Evolutionary conservation across 2,113 vertebrate species (phyloP).

Genomic region (Saccopteryx leptura): DNA sequence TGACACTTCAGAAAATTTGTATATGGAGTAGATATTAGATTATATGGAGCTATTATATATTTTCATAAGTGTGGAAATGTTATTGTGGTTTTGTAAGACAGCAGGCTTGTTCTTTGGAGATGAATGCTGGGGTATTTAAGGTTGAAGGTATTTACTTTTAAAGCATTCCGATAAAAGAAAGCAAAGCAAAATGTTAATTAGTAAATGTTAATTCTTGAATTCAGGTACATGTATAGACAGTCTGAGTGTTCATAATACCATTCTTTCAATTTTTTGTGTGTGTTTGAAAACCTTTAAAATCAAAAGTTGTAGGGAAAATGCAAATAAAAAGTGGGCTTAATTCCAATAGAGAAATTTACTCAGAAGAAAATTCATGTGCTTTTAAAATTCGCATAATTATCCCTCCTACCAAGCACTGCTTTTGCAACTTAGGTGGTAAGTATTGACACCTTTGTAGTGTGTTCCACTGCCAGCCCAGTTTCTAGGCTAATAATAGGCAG

Average conservation of each 20-base stretch:
- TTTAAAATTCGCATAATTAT: constrained; percentile 54
- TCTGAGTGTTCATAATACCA: not conserved
- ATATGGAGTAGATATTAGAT: not conserved
- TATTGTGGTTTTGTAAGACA: not conserved
- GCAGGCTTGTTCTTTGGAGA: not conserved
- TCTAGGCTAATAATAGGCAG: constrained; percentile 11
- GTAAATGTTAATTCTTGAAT: not conserved
- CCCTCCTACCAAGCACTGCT: not conserved
- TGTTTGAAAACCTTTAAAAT: constrained; percentile 16
- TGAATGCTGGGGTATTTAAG: not conserved
- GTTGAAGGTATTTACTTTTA: constrained; percentile 3
- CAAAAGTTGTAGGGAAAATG: not conserved
- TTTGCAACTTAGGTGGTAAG: constrained; percentile 24
- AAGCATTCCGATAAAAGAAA: not conserved
- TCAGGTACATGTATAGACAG: not conserved
- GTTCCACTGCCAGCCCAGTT: not conserved
- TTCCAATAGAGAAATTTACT: constrained; percentile 33
- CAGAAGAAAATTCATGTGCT: constrained; percentile 28
- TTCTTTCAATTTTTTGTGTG: not conserved
- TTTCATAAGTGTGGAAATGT: not conserved
- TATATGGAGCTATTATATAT: not conserved
- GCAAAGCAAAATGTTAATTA: constrained; percentile 2
- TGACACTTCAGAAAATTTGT: constrained; percentile 45
- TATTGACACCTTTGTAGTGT: constrained; percentile 12
- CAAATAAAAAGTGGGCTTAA: not conserved